Evolutionary conservation across 2,888 invertebrate species (phyloP).

Genomic region (Ornithoptera alexandrae): DNA sequence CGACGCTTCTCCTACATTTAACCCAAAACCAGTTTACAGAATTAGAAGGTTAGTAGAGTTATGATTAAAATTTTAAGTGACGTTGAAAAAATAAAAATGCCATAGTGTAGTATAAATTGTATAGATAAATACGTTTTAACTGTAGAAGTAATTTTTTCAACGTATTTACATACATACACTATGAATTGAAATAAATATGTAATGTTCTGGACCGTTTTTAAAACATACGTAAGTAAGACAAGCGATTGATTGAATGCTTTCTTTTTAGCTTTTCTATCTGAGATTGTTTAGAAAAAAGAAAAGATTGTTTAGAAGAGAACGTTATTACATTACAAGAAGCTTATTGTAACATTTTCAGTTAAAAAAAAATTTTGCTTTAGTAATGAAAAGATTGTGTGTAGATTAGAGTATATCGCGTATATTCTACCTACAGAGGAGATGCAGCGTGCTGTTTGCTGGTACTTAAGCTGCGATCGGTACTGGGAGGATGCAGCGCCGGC

Average conservation of each 20-base stretch:
- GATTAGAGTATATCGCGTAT: background rate
- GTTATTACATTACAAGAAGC: no score
- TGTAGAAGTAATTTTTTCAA: no score
- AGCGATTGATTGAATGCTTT: no score
- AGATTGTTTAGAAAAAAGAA: no score
- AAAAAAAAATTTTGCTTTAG: background rate
- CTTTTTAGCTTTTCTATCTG: no score
- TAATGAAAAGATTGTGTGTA: background rate
- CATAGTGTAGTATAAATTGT: no score
- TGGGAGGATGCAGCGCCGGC: conserved; percentile 92
- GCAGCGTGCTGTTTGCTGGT: conserved; percentile 94
- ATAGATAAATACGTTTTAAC: no score
- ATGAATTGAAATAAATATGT: no score
- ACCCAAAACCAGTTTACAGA: conserved; percentile 91
- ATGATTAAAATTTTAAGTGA: background rate
- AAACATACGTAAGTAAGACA: no score
- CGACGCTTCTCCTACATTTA: conserved; percentile 88
- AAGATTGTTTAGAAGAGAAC: no score
- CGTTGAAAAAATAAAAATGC: background rate
- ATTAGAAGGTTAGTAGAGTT: conserved; percentile 84
- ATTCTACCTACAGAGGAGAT: conserved; percentile 86
- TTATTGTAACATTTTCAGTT: background rate
- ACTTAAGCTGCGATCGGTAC: conserved; percentile 93
- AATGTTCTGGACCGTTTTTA: no score
- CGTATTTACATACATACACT: no score